Percentiles rank a stretch among this genome's conserved stretches.
phyloP scores from a whole-genome alignment of 1,140 invertebrate species.

The Drosophila rufa region DNA sequence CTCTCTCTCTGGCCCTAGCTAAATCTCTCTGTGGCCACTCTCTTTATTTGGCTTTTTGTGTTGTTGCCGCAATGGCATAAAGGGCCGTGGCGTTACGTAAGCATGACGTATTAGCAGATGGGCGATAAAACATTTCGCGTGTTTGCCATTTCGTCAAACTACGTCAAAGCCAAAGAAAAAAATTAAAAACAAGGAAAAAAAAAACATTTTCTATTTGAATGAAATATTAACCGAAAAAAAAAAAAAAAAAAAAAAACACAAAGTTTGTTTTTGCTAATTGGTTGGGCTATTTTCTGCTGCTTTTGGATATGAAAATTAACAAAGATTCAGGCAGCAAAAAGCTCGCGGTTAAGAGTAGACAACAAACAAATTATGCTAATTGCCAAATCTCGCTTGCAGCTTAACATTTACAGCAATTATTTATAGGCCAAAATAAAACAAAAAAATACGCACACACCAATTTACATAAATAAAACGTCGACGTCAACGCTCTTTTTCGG shows the following conservation, averaged over 20 bases:
- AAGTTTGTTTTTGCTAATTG: not conserved
- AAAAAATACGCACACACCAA: not conserved
- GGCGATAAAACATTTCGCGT: conserved; percentile 74
- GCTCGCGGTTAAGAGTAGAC: not conserved
- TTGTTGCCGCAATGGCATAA: conserved; percentile 1
- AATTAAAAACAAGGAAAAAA: not conserved
- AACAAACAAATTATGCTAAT: conserved; percentile 15
- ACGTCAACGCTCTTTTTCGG: conserved; percentile 31
- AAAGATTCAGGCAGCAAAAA: conserved; percentile 7
- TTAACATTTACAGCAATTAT: conserved; percentile 47
- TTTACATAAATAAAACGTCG: conserved; percentile 17
- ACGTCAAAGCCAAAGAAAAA: conserved; percentile 28
- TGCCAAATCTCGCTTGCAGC: conserved; percentile 1
- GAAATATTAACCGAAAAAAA: conserved; percentile 1
- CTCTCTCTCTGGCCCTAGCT: not conserved
- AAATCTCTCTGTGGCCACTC: not conserved
- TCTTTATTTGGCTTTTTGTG: conserved; percentile 14
- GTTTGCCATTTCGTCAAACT: conserved; percentile 60
- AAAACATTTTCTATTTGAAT: not conserved
- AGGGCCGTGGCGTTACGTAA: conserved; percentile 65
- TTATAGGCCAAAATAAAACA: conserved; percentile 26
- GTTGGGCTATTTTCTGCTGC: not conserved
- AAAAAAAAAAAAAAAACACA: too few relatives aligned
- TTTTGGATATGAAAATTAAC: not conserved
- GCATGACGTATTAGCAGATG: conserved; percentile 70